Percentiles rank a stretch among this genome's conserved stretches.
phyloP scores from a whole-genome alignment of 2,888 invertebrate genomes.

The Nasonia oneida region DNA sequence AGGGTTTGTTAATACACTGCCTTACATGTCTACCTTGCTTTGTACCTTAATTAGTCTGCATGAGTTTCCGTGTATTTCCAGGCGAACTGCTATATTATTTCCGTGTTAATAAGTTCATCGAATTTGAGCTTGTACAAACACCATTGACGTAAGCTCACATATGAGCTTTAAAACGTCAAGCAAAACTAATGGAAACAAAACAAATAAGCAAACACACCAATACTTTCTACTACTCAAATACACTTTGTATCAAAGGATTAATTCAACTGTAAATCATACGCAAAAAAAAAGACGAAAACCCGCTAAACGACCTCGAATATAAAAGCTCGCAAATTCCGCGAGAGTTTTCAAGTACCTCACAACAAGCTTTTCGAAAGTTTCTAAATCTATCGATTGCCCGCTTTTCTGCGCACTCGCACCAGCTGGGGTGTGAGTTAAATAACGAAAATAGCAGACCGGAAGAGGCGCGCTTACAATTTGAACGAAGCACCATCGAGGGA shows the following conservation, averaged over 20 bases:
- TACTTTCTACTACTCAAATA: neutral
- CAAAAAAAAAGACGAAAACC: neutral
- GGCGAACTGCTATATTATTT: neutral
- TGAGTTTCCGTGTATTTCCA: neutral
- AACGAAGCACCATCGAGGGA: constrained; percentile 14
- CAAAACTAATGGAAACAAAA: neutral
- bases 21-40: neutral
- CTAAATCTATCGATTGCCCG: neutral
- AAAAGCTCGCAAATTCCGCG: neutral
- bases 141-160: no score
- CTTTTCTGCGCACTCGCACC: neutral
- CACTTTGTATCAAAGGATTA: neutral
- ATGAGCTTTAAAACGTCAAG: neutral
- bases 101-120: neutral
- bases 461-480: constrained; percentile 7
- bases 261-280: neutral
- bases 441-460: constrained; percentile 39
- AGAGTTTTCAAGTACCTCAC: neutral
- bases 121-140: no score
- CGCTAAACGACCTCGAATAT: neutral
- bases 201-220: neutral
- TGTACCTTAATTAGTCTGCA: neutral
- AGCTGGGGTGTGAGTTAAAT: neutral
- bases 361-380: constrained; percentile 1
- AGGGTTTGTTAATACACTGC: neutral